Evolutionary conservation across 2,113 vertebrate genomes (phyloP).

Genomic region (Thalassarche chlororhynchos): DNA sequence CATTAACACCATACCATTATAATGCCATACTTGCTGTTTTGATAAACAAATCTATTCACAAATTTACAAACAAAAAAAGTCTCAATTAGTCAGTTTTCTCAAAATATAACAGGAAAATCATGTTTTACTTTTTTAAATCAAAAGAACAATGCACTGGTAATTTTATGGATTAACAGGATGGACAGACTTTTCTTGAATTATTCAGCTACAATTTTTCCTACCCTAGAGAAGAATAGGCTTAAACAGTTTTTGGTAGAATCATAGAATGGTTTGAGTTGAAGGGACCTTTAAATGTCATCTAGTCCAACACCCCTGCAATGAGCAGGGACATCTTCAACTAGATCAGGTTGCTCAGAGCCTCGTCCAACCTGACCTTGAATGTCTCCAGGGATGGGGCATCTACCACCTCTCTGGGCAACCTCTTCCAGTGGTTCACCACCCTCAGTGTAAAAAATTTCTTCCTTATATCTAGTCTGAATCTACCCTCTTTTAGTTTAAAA

Average conservation of each 20-base stretch:
- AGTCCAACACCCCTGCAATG: not conserved
- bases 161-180: not conserved
- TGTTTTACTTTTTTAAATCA: not conserved
- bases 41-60: not conserved
- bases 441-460: not conserved
- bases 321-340: not conserved
- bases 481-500: not conserved
- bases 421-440: not conserved
- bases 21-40: not conserved
- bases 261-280: not conserved
- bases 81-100: not conserved
- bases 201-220: not conserved
- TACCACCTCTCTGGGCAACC: not conserved
- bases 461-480: not conserved
- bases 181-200: not conserved
- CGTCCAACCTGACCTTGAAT: not conserved
- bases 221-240: not conserved
- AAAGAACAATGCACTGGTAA: not conserved
- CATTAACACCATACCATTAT: not conserved
- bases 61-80: not conserved
- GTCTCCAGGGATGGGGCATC: not conserved
- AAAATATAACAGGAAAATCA: not conserved
- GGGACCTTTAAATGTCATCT: not conserved
- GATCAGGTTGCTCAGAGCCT: not conserved
- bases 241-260: not conserved